Percentiles rank a stretch among this genome's conserved stretches.
These are phyloP conservation scores for Prinia subflava DNA, from an alignment of 2,113 vertebrate species.

Conservation along the genomic window DNA sequence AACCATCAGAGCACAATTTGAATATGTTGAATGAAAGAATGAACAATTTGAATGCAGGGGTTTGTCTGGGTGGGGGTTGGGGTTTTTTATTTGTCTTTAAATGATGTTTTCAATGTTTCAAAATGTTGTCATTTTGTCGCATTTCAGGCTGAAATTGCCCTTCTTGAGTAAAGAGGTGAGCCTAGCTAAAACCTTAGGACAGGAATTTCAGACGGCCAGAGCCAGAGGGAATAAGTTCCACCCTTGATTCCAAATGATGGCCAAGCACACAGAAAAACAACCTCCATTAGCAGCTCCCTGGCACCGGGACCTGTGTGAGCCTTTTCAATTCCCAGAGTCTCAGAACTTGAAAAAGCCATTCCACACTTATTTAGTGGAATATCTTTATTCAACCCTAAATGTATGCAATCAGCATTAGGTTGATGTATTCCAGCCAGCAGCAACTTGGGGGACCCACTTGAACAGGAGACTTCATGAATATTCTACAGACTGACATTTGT, in stretches of 20 bases:
- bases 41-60: background rate
- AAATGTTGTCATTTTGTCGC: rapidly evolving
- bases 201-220: background rate
- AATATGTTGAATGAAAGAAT: background rate
- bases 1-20: background rate
- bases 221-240: background rate
- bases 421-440: constrained; percentile 58
- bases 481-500: constrained; percentile 51
- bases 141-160: background rate
- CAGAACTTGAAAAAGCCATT: background rate
- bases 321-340: background rate
- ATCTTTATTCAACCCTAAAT: constrained; percentile 48
- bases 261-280: background rate
- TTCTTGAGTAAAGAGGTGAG: background rate
- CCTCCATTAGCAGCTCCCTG: background rate
- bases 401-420: constrained; percentile 47
- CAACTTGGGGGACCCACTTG: constrained; percentile 15
- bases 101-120: background rate
- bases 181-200: background rate
- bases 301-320: background rate
- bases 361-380: background rate
- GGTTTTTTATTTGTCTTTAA: background rate
- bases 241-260: background rate
- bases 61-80: background rate
- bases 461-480: constrained; percentile 61